Percentiles rank a stretch among this genome's conserved stretches.
Conservation (phyloP, 2,113 vertebrate genomes). For the Anarhynchus alexandrinus region DNA sequence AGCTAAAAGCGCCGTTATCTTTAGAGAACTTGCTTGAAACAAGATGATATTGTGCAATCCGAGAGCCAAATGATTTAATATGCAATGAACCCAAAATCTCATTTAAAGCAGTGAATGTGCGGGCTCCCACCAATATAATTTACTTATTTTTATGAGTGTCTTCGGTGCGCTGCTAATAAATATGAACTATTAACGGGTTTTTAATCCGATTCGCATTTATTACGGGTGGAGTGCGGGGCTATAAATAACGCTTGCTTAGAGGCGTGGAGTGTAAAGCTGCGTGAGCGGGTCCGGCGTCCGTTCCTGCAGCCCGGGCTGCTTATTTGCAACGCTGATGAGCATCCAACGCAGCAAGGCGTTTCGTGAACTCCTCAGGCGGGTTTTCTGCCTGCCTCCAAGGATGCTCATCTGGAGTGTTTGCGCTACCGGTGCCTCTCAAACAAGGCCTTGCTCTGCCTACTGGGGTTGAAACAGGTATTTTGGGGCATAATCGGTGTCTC, state of each 20-base stretch:
- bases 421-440: not conserved
- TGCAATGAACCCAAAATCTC: slow-evolving; percentile 39
- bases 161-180: slow-evolving; percentile 65
- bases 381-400: not conserved
- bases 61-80: slow-evolving; percentile 58
- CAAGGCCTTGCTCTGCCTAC: not conserved
- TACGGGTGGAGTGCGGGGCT: slow-evolving; percentile 55
- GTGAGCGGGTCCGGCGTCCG: not conserved
- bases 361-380: not conserved
- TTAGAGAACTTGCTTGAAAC: not conserved
- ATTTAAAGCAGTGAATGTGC: slow-evolving; percentile 25
- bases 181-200: slow-evolving; percentile 66
- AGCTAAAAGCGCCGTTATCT: not conserved
- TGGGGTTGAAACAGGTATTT: not conserved
- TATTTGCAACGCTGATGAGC: not conserved
- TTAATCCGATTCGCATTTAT: slow-evolving; percentile 64
- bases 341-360: not conserved
- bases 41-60: not conserved
- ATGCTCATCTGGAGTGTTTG: not conserved
- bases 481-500: not conserved
- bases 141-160: slow-evolving; percentile 57
- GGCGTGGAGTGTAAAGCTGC: not conserved
- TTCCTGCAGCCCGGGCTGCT: not conserved
- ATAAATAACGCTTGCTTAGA: slow-evolving; percentile 60
- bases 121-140: slow-evolving; percentile 60